Evolutionary conservation across 2,888 invertebrate genomes (phyloP), one percentile per base, ranked within the genome.

Genomic region (Elysia crispata): DNA sequence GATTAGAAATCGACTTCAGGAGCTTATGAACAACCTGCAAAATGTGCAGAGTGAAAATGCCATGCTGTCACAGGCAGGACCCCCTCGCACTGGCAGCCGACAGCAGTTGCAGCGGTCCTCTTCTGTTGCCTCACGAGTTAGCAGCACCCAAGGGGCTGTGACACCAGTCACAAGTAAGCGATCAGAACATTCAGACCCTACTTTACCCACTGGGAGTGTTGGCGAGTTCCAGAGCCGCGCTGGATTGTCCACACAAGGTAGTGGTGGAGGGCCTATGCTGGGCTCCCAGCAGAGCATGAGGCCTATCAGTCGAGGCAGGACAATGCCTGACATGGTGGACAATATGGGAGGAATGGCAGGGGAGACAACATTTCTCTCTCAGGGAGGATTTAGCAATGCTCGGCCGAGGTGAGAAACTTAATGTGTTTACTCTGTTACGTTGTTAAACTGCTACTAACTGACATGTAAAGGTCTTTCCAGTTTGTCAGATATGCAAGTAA

Each of bases 1-100:
- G 60, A 78, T 11, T 83, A 90, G 90, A 76, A 86, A 86, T 67
- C 85, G 88, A 18, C 81, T 91, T 18, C 86, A 89, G 73, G 86
- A 86, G 25, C 77, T 91, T 60, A 82, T 87, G 77, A 86, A 86
- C 20, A 89, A 86, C 69, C 64, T 91, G 18, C 86, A 88, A 67
- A 78, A 85, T 33, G 86, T 89, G 87, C 88, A 88, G 79, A 83
- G 85, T 64, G 85, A 83, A 20, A 85, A 86, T 57, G 76, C 82
- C 11, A 67, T 84, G 31, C 84, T 85, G 73, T 82, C 84, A 23
- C 86, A 85, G 69, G 83, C 83, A 70, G 41, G 41, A 3, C 41
- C 41, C 41, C 41, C 41, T 41, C 41, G 41, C 41, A 41, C 41
- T 11, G 41, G 41, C 41, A 41, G 41, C 11, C 77, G 84, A 8